Conservation (phyloP, 2,797 vertebrate species). For the Gouania willdenowi region DNA sequence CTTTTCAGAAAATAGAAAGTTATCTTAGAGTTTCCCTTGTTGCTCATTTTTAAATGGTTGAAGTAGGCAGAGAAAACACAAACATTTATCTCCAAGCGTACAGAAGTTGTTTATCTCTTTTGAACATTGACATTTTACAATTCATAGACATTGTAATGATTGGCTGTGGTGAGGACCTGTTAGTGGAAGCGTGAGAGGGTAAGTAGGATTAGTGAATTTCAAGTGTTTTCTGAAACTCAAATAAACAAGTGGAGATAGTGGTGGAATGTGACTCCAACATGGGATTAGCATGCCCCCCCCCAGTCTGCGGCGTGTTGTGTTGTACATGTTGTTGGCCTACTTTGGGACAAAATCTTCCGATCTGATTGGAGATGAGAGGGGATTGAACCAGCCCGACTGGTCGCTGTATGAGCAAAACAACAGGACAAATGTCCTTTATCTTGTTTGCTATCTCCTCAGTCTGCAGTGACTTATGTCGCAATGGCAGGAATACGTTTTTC, state of each 20-base stretch:
- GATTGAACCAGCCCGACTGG: slow-evolving; percentile 27
- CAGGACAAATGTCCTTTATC: slow-evolving; percentile 15
- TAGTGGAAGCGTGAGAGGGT: slow-evolving; percentile 26
- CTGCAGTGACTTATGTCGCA: background rate
- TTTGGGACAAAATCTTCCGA: slow-evolving; percentile 37
- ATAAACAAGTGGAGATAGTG: slow-evolving; percentile 63
- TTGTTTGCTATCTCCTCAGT: slow-evolving; percentile 33
- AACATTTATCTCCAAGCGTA: slow-evolving; percentile 6
- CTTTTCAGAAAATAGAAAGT: no score
- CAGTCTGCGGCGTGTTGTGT: slow-evolving; percentile 20
- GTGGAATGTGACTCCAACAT: slow-evolving; percentile 53
- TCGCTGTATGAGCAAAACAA: slow-evolving; percentile 12
- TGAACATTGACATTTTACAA: background rate
- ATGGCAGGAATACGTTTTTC: slow-evolving; percentile 25
- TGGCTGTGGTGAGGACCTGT: slow-evolving; percentile 7
- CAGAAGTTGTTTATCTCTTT: background rate
- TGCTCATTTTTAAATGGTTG: slow-evolving; percentile 14
- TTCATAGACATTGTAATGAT: background rate
- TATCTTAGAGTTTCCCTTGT: slow-evolving; percentile 28
- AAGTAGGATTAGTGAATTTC: slow-evolving; percentile 59
- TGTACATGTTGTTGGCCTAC: slow-evolving; percentile 50
- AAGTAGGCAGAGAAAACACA: slow-evolving; percentile 22
- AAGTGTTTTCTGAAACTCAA: slow-evolving; percentile 56
- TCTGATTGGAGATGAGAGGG: slow-evolving; percentile 23
- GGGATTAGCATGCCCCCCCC: slow-evolving; percentile 55